Evolutionary conservation across 2,113 vertebrate genomes (phyloP).

Genomic region (Garra rufa): DNA sequence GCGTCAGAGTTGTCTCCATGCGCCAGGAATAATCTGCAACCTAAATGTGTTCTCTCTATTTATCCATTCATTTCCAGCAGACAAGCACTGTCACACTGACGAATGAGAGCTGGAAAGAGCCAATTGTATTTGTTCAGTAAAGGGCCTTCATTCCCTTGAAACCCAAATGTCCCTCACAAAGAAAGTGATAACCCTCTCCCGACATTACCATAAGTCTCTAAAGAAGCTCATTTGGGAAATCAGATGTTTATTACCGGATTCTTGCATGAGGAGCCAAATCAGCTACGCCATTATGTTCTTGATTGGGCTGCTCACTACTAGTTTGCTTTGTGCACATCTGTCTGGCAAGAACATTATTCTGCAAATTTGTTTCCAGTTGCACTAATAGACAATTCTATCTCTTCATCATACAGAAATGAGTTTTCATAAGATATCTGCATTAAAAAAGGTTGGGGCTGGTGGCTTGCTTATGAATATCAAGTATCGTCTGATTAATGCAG

Average conservation of each 20-base stretch:
- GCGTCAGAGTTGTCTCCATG: background rate
- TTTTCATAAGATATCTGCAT: conserved; percentile 10
- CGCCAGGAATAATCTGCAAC: conserved; percentile 66
- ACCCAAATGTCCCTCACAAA: conserved; percentile 64
- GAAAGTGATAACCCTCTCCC: conserved; percentile 45
- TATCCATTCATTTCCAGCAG: conserved; percentile 74
- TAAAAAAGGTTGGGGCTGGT: background rate
- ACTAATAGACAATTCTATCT: conserved; percentile 18
- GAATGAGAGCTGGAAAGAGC: conserved; percentile 69
- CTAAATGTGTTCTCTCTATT: conserved; percentile 71
- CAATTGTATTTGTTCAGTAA: conserved; percentile 70
- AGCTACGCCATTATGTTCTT: background rate
- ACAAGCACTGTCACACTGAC: conserved; percentile 75
- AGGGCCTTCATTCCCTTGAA: conserved; percentile 66
- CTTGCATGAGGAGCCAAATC: conserved; percentile 34
- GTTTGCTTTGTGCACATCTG: conserved; percentile 16
- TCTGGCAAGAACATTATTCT: conserved; percentile 22
- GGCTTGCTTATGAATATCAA: background rate
- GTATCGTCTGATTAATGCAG: background rate
- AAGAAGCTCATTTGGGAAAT: conserved; percentile 32
- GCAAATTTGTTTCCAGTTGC: conserved; percentile 14
- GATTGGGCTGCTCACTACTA: conserved; percentile 13
- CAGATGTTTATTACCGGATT: conserved; percentile 29
- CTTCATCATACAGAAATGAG: conserved; percentile 1
- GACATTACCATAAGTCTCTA: conserved; percentile 37